Evolutionary conservation across 2,888 invertebrate species (phyloP), one percentile per base, ranked within the genome.

Genomic region (Allacma fusca): DNA sequence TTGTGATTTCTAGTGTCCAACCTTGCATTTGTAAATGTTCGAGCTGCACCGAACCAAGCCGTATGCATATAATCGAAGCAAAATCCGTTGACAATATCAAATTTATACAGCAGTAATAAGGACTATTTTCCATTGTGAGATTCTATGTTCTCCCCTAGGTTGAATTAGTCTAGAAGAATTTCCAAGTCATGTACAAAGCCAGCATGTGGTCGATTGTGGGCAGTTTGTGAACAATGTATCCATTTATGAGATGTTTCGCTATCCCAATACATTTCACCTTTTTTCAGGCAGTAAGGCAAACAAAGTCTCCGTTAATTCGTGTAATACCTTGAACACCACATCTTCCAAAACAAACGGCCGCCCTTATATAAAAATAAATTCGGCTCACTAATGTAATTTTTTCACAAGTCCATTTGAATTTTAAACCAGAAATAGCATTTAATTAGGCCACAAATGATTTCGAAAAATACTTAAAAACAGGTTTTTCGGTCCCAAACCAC

Each of bases 211-310:
- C 34, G 34, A 5, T 34, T 34, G 2, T 34, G 34, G 34, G 34
- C 2, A 5, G 34, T 34, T 2, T 9, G 9, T 7, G 34, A 34
- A 2, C 9, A 5, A 34, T 34, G 9, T 5, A 34, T 34, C 34
- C 34, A 34, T 34, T 34, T 34, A 9, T 34, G 34, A 5, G 34
- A 34, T 34, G 34, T 34, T 34, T 34, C 34, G 9, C 5, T 34
- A 5, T 59, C 59, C 26, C 21, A 23, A 16, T 28, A n/a, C 13
- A 4, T 68, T 23, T 68, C 68, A 4, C 68, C 68, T 34, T 68
- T n/a, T 19, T 16, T 19, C n/a, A 68, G n/a, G 40, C 68, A 68
- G 34, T 23, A 68, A 9, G 68, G 34, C 68, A 68, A 21, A 26
- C 68, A 40, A 21, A 34, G 2, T 21, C 4, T 34, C 68, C 28